phyloP scores from a whole-genome alignment of 2,113 vertebrate genomes.

The Microcebus lehilahytsara region DNA sequence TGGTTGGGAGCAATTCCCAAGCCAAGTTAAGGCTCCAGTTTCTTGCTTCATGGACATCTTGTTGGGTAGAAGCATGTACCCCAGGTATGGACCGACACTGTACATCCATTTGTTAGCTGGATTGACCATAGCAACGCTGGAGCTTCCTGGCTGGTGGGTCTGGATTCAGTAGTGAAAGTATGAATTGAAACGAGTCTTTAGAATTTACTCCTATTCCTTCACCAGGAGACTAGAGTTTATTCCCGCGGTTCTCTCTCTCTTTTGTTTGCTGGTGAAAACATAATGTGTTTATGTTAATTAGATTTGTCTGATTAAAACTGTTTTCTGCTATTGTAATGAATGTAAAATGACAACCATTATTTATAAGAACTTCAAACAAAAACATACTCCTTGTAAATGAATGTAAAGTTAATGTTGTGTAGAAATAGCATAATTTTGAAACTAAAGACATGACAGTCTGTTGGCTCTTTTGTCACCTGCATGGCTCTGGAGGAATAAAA shows the following conservation, averaged over 20 bases:
- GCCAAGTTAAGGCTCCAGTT: neutral
- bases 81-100: neutral
- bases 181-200: neutral
- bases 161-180: neutral
- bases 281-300: conserved; percentile 43
- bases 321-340: conserved; percentile 44
- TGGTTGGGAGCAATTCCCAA: neutral
- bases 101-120: neutral
- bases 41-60: neutral
- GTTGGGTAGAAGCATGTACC: neutral
- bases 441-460: neutral
- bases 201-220: neutral
- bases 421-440: conserved; percentile 19
- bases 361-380: conserved; percentile 55
- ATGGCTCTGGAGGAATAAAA: neutral
- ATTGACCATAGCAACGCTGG: neutral
- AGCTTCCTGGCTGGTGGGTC: neutral
- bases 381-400: conserved; percentile 38
- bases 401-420: conserved; percentile 41
- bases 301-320: conserved; percentile 38
- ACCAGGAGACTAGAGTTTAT: neutral
- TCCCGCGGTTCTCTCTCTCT: neutral
- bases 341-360: conserved; percentile 45
- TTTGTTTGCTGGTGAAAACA: conserved; percentile 3
- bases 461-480: conserved; percentile 28